Base-by-base conservation (phyloP, 2,888 invertebrate species). In the Netelia melanura region DNA sequence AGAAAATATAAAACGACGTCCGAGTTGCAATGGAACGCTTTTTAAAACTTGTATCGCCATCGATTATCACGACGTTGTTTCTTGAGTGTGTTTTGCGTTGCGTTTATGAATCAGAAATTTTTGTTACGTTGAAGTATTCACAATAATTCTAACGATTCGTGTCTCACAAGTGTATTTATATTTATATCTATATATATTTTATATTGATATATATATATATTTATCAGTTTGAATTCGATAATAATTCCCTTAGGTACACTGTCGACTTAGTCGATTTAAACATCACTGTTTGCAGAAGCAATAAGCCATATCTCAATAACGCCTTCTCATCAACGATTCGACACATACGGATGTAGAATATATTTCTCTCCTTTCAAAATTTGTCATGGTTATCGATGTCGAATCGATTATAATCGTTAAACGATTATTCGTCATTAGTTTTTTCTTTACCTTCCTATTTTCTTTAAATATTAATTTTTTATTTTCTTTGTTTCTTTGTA, bases 231-330 rank as follows among this genome's bases (percentile, higher is more conserved):
- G 65, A 83, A 87, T 82, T 86, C 81, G 74, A 44, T 65, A 54
- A 82, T 71, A 83, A 82, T 78, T 56, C 80, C 58, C 75, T 83
- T 85, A 84, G 81, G 79, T 82, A 86, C 86, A 87, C 68, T 81
- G 85, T 78, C 88, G 87, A 87, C 87, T 88, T 76, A 72, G 79
- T 84, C 76, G 71, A 79, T 80, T 78, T 71, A 81, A 85, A 80
- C 86, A 84, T 83, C 77, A 79, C 62, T 71, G 83, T 78, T 78
- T 81, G 67, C 83, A 87, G 84, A 89, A 87, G 86, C 87, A 84
- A 87, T 75, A 88, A 89, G 86, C 87, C 86, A 87, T 89, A 84
- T 86, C 81, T 62, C 10, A 65, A 64, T 38, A 56, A 44, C 48
- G n/a, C 21, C 21, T 8, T 38, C 3, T 21, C 1, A 44, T 61